Evolutionary conservation across 1,140 invertebrate species (phyloP), one percentile per base, ranked within the genome.

Genomic region (Radopholus similis): DNA sequence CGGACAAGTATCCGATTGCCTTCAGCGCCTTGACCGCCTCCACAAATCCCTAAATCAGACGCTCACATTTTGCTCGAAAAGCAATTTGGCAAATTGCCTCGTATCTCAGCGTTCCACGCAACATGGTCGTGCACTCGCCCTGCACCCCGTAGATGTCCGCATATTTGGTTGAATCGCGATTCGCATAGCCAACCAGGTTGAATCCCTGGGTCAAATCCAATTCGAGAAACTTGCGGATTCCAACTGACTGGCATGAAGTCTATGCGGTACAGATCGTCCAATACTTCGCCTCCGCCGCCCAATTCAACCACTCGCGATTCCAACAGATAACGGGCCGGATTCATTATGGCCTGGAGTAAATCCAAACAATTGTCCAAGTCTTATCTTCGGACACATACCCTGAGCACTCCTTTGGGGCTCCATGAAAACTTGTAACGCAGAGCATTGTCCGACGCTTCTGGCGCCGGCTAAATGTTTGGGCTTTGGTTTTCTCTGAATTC

Each of bases 351-450:
- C 0, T 93, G 84, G 1, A 4, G 30, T 21, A 23, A 54, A n/a
- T 98, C 84, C 0, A 93, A 92, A 6, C 91, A 91, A 38, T 89
- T 86, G 9, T 95, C 94, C 63, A 89, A 94, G 95, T 95, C 97
- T 11, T 83, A 66, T 6, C 8, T 21, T 13, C n/a, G 26, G 23
- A 15, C 4, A 51, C 9, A 13, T 53, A 54, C 51, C 51, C 30
- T 54, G 30, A 59, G 42, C 18, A 73, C 73, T 35, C 75, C 73
- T 23, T 76, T 79, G 3, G 77, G 72, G 35, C 64, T 76, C 75
- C 75, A 85, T 77, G 91, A 95, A 83, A 99, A 99, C 83, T 97
- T 98, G 84, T 99, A 99, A 15, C 95, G 80, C 4, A 98, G 83
- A 3, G 93, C 89, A 84, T 97, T 97, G 76, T 90, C 89, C 2